A percentile compares a stretch with the other conserved stretches of the same genome.
These are phyloP conservation scores for Raja brachyura DNA, from an alignment of 2,113 vertebrate genomes.

Conservation along the genomic window DNA sequence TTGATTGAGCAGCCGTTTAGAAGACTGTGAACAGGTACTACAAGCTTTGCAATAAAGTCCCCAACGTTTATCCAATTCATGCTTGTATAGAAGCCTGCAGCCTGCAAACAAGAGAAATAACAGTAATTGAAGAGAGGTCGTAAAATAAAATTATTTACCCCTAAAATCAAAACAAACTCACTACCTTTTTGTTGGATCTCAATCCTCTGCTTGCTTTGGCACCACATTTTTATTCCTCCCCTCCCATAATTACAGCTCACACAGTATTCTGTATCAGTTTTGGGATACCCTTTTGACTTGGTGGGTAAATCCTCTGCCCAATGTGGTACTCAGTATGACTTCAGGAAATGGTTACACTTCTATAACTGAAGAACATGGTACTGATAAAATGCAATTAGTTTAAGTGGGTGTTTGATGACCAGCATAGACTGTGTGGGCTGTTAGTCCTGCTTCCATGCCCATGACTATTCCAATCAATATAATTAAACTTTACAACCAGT, in stretches of 20 bases:
- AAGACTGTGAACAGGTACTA: conserved; percentile 76
- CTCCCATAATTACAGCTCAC: neutral
- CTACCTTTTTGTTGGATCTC: neutral
- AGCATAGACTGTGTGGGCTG: too few species aligned
- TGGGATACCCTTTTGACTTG: neutral
- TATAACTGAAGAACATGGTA: neutral
- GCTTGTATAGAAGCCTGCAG: conserved; percentile 86
- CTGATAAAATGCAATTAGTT: too few species aligned
- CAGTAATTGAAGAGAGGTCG: too few species aligned
- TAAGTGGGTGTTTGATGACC: too few species aligned
- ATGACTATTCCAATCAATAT: neutral
- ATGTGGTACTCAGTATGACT: neutral
- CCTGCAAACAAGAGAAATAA: conserved; percentile 55
- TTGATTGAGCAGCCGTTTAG: conserved; percentile 72
- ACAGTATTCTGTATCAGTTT: neutral
- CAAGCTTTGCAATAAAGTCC: conserved; percentile 85
- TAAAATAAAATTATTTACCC: neutral
- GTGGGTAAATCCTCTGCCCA: neutral
- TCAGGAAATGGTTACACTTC: neutral
- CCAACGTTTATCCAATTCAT: conserved; percentile 83
- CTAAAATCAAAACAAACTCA: neutral
- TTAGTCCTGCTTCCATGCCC: too few species aligned
- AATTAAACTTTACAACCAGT: neutral
- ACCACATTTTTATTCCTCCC: neutral
- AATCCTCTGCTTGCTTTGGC: neutral